Evolutionary conservation across 2,888 invertebrate species (phyloP), one percentile per base, ranked within the genome.

Genomic region (Acronicta psi): DNA sequence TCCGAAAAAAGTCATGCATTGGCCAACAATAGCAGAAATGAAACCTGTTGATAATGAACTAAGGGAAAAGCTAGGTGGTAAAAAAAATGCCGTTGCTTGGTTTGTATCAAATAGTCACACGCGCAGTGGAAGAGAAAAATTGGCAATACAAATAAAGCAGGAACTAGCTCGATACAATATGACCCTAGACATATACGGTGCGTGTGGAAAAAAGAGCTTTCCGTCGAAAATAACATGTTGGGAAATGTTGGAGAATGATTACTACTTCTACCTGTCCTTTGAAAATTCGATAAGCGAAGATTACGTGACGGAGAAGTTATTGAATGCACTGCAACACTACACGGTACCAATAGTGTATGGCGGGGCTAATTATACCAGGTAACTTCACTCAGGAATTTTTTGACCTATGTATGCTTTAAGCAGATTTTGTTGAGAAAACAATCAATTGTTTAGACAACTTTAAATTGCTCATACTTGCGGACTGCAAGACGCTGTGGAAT

Each of bases 331-430:
- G 46, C 71, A 83, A 37, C 75, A 88, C 65, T 80, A 84, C 44
- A 81, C 84, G 0, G 78, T 92, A 7, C 91, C 91, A 7, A 76
- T 91, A 31, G 91, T 92, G 0, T 91, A 77, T 59, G 91, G 91
- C n/a, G 88, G 79, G 4, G 90, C 91, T 14, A 86, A 92, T 58
- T 91, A 92, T 60, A 81, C 88, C n/a, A 87, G 91, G 91, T 90
- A 51, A 5, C 29, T 29, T 29, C 11, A 29, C 25, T 29, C 10
- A 29, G 11, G 4, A 29, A 29, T 3, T n/a, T n/a, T n/a, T n/a
- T n/a, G n/a, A n/a, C n/a, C n/a, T n/a, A n/a, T n/a, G n/a, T n/a
- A n/a, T n/a, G n/a, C n/a, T n/a, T n/a, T n/a, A n/a, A n/a, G n/a
- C n/a, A n/a, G n/a, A n/a, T n/a, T n/a, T n/a, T n/a, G n/a, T n/a